A percentile compares a stretch with the other conserved stretches of the same genome.
Evolutionary conservation across 2,113 vertebrate species (phyloP).

Genomic region (Caracal caracal): DNA sequence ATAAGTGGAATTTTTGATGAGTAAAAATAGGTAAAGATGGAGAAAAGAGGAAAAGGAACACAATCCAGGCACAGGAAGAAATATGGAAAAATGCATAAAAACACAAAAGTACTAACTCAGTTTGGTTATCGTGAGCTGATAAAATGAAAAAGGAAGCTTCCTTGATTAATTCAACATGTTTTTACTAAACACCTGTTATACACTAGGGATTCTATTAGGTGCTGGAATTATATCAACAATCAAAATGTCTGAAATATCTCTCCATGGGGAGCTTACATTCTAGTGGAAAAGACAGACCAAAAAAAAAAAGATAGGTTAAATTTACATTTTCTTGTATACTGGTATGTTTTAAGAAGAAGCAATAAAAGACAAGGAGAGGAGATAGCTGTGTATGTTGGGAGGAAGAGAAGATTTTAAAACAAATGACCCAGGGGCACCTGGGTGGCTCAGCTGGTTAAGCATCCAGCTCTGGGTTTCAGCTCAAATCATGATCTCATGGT

Average conservation of each 20-base stretch:
- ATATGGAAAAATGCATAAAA: background rate
- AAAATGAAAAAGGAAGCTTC: background rate
- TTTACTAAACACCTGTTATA: background rate
- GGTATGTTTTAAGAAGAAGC: background rate
- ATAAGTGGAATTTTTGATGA: background rate
- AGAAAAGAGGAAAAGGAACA: background rate
- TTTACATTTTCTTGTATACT: background rate
- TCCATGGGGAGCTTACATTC: background rate
- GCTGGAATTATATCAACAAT: background rate
- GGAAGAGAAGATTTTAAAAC: background rate
- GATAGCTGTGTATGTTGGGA: background rate
- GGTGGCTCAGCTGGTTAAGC: no score
- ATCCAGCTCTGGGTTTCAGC: no score
- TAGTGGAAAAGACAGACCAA: background rate
- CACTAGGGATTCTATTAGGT: background rate
- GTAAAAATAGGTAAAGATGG: background rate
- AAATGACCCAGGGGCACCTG: background rate
- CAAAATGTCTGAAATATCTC: background rate
- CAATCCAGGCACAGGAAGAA: background rate
- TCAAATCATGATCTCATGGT: no score
- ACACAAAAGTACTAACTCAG: background rate
- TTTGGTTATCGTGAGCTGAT: background rate
- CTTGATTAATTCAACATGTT: background rate
- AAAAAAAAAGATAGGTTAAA: background rate
- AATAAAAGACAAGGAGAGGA: background rate